phyloP scores from a whole-genome alignment of 2,113 vertebrate species.

The Panthera uncia region DNA sequence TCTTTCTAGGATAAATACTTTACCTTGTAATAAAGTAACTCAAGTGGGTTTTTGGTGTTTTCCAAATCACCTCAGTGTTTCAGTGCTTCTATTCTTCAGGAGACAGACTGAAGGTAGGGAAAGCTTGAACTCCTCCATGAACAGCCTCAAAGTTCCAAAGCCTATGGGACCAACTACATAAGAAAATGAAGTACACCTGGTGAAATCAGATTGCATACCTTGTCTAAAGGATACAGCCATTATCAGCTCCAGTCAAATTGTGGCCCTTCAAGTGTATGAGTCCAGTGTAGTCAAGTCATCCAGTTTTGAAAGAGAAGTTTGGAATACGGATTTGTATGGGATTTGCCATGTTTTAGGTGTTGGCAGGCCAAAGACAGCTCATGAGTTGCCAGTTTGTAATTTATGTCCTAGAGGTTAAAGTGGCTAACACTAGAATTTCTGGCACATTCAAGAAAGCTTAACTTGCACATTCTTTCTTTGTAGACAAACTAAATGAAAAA shows the following conservation, averaged over 20 bases:
- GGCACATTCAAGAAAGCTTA: neutral
- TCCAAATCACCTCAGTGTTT: neutral
- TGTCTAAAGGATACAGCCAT: neutral
- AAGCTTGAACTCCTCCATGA: neutral
- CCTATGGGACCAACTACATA: neutral
- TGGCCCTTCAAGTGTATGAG: neutral
- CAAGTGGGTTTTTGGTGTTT: neutral
- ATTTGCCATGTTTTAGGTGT: neutral
- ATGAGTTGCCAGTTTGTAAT: neutral
- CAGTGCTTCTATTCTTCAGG: neutral
- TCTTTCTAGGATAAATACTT: neutral
- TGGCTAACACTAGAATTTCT: neutral
- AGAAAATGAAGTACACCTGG: neutral
- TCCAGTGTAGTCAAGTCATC: neutral
- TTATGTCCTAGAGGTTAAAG: neutral
- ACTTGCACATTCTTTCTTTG: neutral
- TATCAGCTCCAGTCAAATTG: slow-evolving; percentile 5
- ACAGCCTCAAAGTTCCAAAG: neutral
- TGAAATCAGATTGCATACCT: neutral
- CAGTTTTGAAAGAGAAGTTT: neutral
- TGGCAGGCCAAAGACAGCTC: neutral
- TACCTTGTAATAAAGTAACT: neutral
- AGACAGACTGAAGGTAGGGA: neutral
- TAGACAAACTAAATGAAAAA: slow-evolving; percentile 43
- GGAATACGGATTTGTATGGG: neutral